Evolutionary conservation across 2,113 vertebrate species (phyloP).

Genomic region (rat (Rattus norvegicus)): DNA sequence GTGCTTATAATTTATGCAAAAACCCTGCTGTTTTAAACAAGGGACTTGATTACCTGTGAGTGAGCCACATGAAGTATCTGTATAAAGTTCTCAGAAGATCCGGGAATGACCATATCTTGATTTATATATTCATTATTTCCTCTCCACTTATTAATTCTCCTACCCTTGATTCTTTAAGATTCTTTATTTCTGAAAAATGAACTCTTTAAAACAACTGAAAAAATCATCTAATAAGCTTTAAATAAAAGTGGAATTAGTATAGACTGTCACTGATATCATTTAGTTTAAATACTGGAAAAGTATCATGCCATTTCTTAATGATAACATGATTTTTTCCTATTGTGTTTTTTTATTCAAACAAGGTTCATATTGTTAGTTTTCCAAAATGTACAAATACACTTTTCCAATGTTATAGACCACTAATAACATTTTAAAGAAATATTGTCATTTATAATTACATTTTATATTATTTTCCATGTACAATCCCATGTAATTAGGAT

Average conservation of each 20-base stretch:
- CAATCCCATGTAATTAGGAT: no score
- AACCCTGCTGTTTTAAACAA: background rate
- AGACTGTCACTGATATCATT: background rate
- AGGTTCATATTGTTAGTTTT: background rate
- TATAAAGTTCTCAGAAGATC: background rate
- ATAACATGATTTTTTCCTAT: background rate
- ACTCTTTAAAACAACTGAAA: background rate
- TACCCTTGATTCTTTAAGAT: background rate
- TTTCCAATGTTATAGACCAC: background rate
- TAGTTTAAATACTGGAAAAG: background rate
- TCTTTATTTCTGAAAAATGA: background rate
- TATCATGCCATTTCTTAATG: background rate
- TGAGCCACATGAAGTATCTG: background rate
- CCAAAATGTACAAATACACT: background rate
- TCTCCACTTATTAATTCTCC: background rate
- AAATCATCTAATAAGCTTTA: background rate
- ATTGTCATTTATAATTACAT: background rate
- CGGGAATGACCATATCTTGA: background rate
- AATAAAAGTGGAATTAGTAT: background rate
- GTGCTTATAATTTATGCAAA: background rate
- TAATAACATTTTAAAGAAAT: background rate
- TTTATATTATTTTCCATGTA: background rate
- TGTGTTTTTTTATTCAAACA: background rate
- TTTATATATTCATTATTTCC: background rate
- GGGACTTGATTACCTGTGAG: background rate